Base-by-base conservation (phyloP, 2,888 invertebrate genomes). In the Phaedon cochleariae region DNA sequence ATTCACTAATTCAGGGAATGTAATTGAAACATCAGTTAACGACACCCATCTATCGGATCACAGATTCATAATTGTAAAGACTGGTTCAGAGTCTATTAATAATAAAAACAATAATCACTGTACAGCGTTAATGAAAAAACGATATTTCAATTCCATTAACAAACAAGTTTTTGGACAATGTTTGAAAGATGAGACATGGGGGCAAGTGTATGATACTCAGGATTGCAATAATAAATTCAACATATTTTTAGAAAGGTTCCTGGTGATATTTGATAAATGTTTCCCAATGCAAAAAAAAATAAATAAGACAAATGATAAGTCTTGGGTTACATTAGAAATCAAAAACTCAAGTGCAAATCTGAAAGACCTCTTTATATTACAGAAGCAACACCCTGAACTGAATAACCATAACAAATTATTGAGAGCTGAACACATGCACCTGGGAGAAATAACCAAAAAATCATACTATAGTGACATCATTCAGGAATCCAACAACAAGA, bases 401-500 rank as follows among this genome's bases (percentile, higher is more conserved):
- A 2, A 21, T 1, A 9, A 17, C 6, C 1, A 1, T 3, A 9
- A 34, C 53, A 53, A 53, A 53, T 34, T 12, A 34, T 17, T 4
- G 31, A 17, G 17, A 31, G 17, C 2, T 3, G 31, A 53, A 29
- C 31, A 53, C 18, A 53, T 31, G 17, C 53, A 53, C 17, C 34
- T 53, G 18, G 31, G 31, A 12, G 53, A 53, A 53, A 31, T 17
- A 15, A 17, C 31, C 5, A 53, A 53, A 41, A 53, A 53, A 53
- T 20, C 29, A 53, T 53, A n/a, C 34, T 53, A 31, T 53, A 53
- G 53, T 53, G 31, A 21, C 12, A 1, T 48, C 5, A 48, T 48
- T 3, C n/a, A 15, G 41, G 6, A 41, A 15, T 41, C 41, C 12
- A 34, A 53, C 10, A 53, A 53, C 20, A 53, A 53, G 17, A 48